These are phyloP conservation scores for Gila robusta DNA, from an alignment of 2,797 vertebrate genomes.

Conservation along the genomic window DNA sequence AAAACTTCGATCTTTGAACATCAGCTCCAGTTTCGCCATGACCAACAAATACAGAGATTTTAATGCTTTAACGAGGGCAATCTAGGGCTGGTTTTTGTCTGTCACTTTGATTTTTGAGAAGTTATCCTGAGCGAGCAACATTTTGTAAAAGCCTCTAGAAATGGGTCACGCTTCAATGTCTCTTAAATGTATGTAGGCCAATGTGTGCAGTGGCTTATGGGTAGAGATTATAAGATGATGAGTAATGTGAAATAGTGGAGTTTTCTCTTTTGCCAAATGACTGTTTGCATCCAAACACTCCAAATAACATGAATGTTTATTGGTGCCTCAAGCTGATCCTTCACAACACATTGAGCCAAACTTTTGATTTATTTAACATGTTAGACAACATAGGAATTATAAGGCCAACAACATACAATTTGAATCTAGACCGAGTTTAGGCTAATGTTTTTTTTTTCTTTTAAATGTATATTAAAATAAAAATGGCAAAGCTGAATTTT, in stretches of 20 bases:
- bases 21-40: slow-evolving; percentile 12
- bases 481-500: too few relatives aligned
- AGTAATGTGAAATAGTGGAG: slow-evolving; percentile 14
- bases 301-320: neutral
- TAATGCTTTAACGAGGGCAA: slow-evolving; percentile 1
- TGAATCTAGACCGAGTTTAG: neutral
- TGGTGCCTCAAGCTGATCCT: neutral
- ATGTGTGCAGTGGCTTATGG: slow-evolving; percentile 30
- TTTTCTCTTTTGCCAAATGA: slow-evolving; percentile 3
- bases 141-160: slow-evolving; percentile 13
- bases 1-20: slow-evolving; percentile 1
- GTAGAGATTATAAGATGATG: slow-evolving; percentile 38
- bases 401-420: neutral
- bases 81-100: neutral
- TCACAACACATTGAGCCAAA: neutral
- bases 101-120: slow-evolving; percentile 29
- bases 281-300: neutral
- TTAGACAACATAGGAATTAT: neutral
- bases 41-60: slow-evolving; percentile 11
- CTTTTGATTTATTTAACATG: neutral
- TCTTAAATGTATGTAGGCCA: slow-evolving; percentile 29
- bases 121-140: slow-evolving; percentile 5
- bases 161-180: slow-evolving; percentile 12
- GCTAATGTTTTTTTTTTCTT: too few relatives aligned
- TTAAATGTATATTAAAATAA: too few relatives aligned